Evolutionary conservation across 2,113 vertebrate genomes (phyloP).

Genomic region (Hepsetus odoe): DNA sequence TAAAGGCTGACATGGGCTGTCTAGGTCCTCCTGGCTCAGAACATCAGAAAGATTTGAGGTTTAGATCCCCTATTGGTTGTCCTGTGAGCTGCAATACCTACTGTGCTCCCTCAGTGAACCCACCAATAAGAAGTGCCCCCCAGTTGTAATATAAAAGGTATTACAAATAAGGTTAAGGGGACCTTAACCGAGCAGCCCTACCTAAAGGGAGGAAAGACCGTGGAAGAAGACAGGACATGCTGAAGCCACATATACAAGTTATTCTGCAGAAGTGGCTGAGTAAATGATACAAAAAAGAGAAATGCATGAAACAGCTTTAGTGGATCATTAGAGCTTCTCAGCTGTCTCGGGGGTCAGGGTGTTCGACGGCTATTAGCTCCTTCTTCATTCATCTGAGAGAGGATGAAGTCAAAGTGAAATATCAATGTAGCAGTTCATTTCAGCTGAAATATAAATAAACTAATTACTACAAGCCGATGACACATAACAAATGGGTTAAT

Average conservation of each 20-base stretch:
- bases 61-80: neutral
- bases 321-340: neutral
- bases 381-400: constrained; percentile 13
- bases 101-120: neutral
- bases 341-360: neutral
- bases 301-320: neutral
- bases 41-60: neutral
- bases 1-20: no score
- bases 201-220: neutral
- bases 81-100: neutral
- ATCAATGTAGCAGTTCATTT: neutral
- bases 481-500: neutral
- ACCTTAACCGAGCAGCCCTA: neutral
- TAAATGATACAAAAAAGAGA: neutral
- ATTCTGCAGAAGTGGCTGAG: neutral
- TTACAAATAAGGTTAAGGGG: neutral
- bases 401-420: constrained; percentile 1
- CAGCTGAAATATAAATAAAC: constrained; percentile 26
- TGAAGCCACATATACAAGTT: neutral
- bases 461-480: constrained; percentile 4
- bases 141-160: neutral
- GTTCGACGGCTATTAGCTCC: neutral
- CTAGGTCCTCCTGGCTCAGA: neutral
- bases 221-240: neutral
- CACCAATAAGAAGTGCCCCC: neutral